These are phyloP conservation scores for Orchesella cincta DNA, from an alignment of 1,140 invertebrate species.

Conservation along the genomic window DNA sequence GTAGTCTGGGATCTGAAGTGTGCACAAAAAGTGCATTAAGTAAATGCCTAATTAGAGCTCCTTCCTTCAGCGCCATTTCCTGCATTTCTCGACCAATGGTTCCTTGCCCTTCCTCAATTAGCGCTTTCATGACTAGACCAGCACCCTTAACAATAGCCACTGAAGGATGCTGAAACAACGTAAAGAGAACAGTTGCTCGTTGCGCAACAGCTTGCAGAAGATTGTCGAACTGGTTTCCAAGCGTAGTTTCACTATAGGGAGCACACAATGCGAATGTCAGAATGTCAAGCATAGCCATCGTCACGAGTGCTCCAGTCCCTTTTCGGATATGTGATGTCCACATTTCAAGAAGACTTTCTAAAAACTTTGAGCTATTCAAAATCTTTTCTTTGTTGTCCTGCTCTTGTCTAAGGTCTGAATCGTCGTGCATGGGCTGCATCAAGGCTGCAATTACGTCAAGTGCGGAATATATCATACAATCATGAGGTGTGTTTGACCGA, in stretches of 20 bases:
- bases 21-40: constrained; percentile 85
- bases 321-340: constrained; percentile 82
- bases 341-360: constrained; percentile 91
- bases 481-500: constrained; percentile 71
- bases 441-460: constrained; percentile 96
- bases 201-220: constrained; percentile 83
- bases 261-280: constrained; percentile 97
- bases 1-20: constrained; percentile 71
- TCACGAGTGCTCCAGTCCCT: constrained; percentile 66
- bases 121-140: constrained; percentile 92
- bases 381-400: constrained; percentile 97
- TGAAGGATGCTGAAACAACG: constrained; percentile 93
- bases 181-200: constrained; percentile 86
- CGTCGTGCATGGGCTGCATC: constrained; percentile 98
- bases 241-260: constrained; percentile 98
- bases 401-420: constrained; percentile 90
- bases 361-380: constrained; percentile 86
- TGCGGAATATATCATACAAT: constrained; percentile 90
- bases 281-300: constrained; percentile 93
- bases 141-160: constrained; percentile 97
- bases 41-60: constrained; percentile 91
- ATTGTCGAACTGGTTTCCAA: constrained; percentile 94
- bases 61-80: constrained; percentile 91
- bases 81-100: constrained; percentile 93
- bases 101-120: constrained; percentile 94